Base-by-base conservation (phyloP, 2,797 vertebrate genomes). In the Clarias platycephalus region DNA sequence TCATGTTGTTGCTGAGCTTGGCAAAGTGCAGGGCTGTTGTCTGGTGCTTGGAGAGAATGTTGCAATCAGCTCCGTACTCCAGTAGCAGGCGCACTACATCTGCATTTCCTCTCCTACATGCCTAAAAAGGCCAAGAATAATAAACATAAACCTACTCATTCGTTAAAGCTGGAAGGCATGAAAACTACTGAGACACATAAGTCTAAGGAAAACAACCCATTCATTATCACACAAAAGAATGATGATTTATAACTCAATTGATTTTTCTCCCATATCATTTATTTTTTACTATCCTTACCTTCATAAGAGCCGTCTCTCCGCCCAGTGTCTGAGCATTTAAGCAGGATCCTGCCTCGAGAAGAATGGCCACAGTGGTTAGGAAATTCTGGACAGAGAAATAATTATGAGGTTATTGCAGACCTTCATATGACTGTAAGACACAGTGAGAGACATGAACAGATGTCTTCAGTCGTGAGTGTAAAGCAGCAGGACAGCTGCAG, bases 221-320 rank as follows among this genome's bases (percentile, higher is more conserved):
- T 53, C 6, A 79, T 63, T 53, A 13, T 53, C 12, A 53, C 12
- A 53, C 49, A 53, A 53, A 53, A 53, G 12, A 53, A 53, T 53
- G 2, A 53, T 13, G 49, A 53, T 53, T 53, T 13, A 13, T 53
- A 13, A 53, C 49, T 12, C 10, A 44, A 44, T 44, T 0, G 40
- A 53, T 13, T 13, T 53, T 7, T 64, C 16, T 53, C 44, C 40
- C 18, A 40, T 18, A 9, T 53, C 12, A 49, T 20, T 62, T 8
- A n/a, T n/a, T n/a, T 18, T n/a, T 37, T 58, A 8, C 8, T 7
- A n/a, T 53, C 28, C 79, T 94, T 91, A 99, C 98, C 96, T 97
- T 99, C 98, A 99, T 99, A 70, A 99, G 94, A 0, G 97, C 97
- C 0, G 98, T 99, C 92, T 99, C 98, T 4, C 97, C 97, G n/a